phyloP scores from a whole-genome alignment of 2,888 invertebrate species.

The Horisme vitalbata region DNA sequence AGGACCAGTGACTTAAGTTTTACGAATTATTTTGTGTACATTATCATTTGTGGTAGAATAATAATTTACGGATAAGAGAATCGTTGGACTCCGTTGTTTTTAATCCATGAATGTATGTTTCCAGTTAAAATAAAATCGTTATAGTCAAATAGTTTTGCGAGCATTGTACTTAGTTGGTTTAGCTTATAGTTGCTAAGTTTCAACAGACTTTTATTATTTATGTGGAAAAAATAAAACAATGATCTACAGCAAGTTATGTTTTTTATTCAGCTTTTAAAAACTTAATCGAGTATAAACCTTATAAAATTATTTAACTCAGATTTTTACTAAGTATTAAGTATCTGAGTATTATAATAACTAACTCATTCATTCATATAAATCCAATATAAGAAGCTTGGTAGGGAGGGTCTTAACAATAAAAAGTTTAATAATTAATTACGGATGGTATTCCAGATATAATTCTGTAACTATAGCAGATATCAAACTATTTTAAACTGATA shows the following conservation, averaged over 20 bases:
- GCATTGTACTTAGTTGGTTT: constrained; percentile 66
- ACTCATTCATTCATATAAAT: no score
- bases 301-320: no score
- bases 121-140: constrained; percentile 42
- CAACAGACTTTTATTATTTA: constrained; percentile 73
- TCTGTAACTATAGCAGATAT: no score
- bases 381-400: no score
- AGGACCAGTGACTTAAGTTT: constrained; percentile 47
- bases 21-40: constrained; percentile 31
- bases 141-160: constrained; percentile 66
- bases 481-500: no score
- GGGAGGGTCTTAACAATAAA: no score
- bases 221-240: constrained; percentile 73
- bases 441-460: no score
- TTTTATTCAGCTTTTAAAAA: constrained; percentile 44
- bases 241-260: constrained; percentile 57
- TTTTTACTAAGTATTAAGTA: no score
- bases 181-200: constrained; percentile 47
- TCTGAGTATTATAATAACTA: no score
- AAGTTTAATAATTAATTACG: no score
- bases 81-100: background rate
- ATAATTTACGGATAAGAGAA: background rate
- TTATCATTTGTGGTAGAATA: constrained; percentile 19
- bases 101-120: background rate
- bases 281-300: background rate